These are phyloP conservation scores for Tenthredo amoena DNA, from an alignment of 2,888 invertebrate genomes.

Conservation along the genomic window DNA sequence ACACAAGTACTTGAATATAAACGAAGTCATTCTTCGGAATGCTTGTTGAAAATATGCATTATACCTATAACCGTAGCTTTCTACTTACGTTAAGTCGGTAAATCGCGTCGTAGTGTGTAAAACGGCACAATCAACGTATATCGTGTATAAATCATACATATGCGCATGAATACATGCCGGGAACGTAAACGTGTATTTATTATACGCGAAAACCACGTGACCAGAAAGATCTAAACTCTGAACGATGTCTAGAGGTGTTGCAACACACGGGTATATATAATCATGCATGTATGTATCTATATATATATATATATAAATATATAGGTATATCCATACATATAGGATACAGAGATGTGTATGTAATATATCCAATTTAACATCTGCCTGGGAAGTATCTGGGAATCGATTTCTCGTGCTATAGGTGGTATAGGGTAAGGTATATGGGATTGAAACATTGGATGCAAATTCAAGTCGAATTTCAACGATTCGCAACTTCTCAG, in stretches of 20 bases:
- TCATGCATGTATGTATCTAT: not conserved
- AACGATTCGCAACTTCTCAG: constrained; percentile 32
- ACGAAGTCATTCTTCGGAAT: not conserved
- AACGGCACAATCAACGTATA: not conserved
- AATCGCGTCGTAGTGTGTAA: not conserved
- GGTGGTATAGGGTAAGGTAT: not conserved
- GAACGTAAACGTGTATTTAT: not conserved
- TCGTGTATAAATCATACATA: not conserved
- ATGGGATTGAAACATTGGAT: constrained; percentile 46
- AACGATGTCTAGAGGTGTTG: not conserved
- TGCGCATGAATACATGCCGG: not conserved
- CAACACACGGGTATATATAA: not conserved
- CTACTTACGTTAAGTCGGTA: not conserved
- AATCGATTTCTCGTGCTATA: constrained; percentile 29
- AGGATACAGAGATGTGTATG: not conserved
- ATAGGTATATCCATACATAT: not conserved
- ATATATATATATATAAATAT: not conserved
- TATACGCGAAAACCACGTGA: not conserved
- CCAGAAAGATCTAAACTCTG: not conserved
- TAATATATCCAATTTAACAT: constrained; percentile 37
- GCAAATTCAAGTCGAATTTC: constrained; percentile 33
- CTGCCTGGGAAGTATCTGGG: constrained; percentile 39
- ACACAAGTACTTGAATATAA: constrained; percentile 25
- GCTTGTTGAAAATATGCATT: not conserved
- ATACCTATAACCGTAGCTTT: not conserved